A percentile compares a stretch with the other conserved stretches of the same genome.
These are phyloP conservation scores for Phymatocera aterrima DNA, from an alignment of 2,888 invertebrate genomes.

Conservation along the genomic window DNA sequence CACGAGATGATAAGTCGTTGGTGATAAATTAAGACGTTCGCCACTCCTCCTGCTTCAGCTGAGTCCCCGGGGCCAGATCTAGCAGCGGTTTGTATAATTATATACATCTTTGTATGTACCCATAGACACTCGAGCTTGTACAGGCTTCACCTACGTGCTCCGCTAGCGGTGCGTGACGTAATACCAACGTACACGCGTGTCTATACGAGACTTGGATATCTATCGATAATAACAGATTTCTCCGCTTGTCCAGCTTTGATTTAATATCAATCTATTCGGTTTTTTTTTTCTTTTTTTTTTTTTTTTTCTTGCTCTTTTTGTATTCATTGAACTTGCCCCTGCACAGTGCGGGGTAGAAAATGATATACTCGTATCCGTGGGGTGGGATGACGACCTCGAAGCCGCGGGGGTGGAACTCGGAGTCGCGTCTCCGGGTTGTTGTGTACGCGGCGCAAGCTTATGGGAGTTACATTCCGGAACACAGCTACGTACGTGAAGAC, in stretches of 20 bases:
- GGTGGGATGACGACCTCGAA: too few relatives aligned
- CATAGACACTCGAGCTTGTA: background rate
- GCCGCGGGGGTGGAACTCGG: too few relatives aligned
- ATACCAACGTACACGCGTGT: background rate
- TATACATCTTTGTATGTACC: background rate
- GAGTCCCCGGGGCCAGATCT: slow-evolving; percentile 35
- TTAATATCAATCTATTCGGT: slow-evolving; percentile 38
- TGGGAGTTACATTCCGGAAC: too few relatives aligned
- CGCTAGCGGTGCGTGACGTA: slow-evolving; percentile 27
- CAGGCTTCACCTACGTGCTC: background rate
- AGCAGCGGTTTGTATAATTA: slow-evolving; percentile 1
- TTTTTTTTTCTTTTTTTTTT: too few relatives aligned
- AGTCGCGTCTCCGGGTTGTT: too few relatives aligned
- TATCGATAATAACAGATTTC: slow-evolving; percentile 40
- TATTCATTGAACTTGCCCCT: background rate
- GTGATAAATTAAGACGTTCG: slow-evolving; percentile 41
- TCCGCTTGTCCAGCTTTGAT: background rate
- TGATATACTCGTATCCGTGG: too few relatives aligned
- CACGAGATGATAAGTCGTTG: slow-evolving; percentile 39
- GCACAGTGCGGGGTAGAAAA: too few relatives aligned
- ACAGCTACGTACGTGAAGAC: too few relatives aligned
- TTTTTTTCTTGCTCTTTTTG: too few relatives aligned
- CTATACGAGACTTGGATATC: background rate
- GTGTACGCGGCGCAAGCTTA: too few relatives aligned
- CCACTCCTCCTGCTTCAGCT: slow-evolving; percentile 32